Evolutionary conservation across 1,140 invertebrate species (phyloP), one percentile per base, ranked within the genome.

Genomic region (Laodelphax striatellus): DNA sequence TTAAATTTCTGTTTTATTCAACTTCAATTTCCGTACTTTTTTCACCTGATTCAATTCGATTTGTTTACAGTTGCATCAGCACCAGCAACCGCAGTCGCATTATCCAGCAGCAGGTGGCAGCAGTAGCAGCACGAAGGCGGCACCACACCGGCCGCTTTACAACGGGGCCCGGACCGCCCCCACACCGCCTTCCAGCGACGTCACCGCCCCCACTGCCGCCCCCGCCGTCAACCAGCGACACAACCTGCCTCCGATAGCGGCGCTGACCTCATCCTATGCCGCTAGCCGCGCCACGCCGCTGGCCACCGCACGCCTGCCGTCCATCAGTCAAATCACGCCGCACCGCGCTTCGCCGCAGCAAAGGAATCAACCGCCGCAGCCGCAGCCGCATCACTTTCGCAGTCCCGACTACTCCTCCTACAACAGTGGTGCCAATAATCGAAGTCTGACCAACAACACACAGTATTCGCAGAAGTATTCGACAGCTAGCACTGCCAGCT

Each of bases 11-110:
- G n/a, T n/a, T n/a, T n/a, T n/a, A n/a, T n/a, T n/a, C n/a, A n/a
- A n/a, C n/a, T n/a, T n/a, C n/a, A n/a, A n/a, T n/a, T n/a, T n/a
- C n/a, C n/a, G n/a, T n/a, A n/a, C n/a, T n/a, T n/a, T n/a, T n/a
- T n/a, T n/a, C n/a, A n/a, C n/a, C n/a, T n/a, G n/a, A n/a, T n/a
- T n/a, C n/a, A 28, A 28, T 28, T 4, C 6, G 24, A 28, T 4
- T 28, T 28, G 6, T 28, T 28, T 78, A 58, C 76, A 76, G 14
- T 71, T 76, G 56, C 71, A 71, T 28, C 67, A 64, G 62, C 69
- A n/a, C 52, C 22, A 34, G 62, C 17, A 64, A 41, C 52, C 41
- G 67, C 42, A 59, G 44, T 62, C 63, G 38, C 62, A 64, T 38
- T 64, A 61, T 62, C 54, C 56, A 17, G 52, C 55, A 10, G 28